Conservation (phyloP, 2,888 invertebrate genomes). For the Lumbricus terrestris region DNA sequence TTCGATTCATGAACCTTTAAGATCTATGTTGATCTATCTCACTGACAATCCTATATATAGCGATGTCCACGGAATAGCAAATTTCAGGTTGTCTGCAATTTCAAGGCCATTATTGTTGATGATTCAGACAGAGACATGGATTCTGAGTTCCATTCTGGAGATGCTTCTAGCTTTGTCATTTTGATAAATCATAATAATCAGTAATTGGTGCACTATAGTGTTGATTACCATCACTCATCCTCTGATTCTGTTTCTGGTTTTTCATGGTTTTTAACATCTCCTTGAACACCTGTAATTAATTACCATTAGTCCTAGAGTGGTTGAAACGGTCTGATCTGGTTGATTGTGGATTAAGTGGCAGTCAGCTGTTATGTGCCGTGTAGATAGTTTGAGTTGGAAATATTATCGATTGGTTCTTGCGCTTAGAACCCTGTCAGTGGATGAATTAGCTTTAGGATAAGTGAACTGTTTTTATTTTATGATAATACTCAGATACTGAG, state of each 20-base stretch:
- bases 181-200: neutral
- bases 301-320: too few relatives aligned
- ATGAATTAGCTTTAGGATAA: too few relatives aligned
- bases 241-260: neutral
- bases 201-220: neutral
- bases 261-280: neutral
- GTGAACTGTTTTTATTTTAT: too few relatives aligned
- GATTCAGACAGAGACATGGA: neutral
- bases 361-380: too few relatives aligned
- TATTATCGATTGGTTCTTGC: too few relatives aligned
- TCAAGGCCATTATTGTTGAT: neutral
- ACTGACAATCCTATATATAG: neutral
- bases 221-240: neutral
- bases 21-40: neutral
- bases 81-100: neutral
- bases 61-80: too few relatives aligned
- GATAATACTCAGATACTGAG: too few relatives aligned
- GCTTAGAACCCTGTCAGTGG: too few relatives aligned
- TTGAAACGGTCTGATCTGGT: too few relatives aligned
- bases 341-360: too few relatives aligned
- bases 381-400: too few relatives aligned
- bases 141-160: neutral
- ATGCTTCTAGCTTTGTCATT: neutral
- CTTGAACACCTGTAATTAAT: neutral
- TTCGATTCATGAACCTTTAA: neutral